A percentile compares a stretch with the other conserved stretches of the same genome.
These are phyloP conservation scores for Pseudonaja textilis DNA, from an alignment of 2,113 vertebrate genomes.

Conservation along the genomic window DNA sequence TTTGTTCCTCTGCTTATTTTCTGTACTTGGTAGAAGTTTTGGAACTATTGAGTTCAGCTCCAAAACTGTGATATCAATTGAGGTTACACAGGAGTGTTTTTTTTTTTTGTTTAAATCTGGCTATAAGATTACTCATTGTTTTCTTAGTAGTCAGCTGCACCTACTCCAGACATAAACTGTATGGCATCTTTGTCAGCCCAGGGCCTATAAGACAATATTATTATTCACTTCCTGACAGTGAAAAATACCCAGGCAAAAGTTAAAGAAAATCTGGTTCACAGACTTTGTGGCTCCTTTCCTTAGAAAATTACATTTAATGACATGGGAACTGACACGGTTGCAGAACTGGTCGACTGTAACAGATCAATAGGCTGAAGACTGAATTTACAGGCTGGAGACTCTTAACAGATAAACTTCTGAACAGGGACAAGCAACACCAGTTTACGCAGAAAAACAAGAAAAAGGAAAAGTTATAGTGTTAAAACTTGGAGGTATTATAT, in stretches of 20 bases:
- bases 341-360: not conserved
- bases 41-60: not conserved
- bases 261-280: not conserved
- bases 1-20: not conserved
- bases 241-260: not conserved
- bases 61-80: not conserved
- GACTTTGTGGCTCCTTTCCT: not conserved
- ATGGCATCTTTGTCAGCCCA: not conserved
- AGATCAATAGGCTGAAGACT: not conserved
- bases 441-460: constrained; percentile 45
- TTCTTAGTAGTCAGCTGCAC: not conserved
- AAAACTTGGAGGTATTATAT: constrained; percentile 33
- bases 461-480: constrained; percentile 50
- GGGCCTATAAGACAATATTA: not conserved
- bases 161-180: not conserved
- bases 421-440: not conserved
- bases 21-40: not conserved
- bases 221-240: not conserved
- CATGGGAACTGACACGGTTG: not conserved
- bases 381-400: not conserved
- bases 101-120: not conserved
- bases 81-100: not conserved
- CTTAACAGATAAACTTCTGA: not conserved
- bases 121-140: not conserved
- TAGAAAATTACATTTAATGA: not conserved